Base-by-base conservation (phyloP, 2,888 invertebrate genomes). In the Polydrusus pterygomalis region DNA sequence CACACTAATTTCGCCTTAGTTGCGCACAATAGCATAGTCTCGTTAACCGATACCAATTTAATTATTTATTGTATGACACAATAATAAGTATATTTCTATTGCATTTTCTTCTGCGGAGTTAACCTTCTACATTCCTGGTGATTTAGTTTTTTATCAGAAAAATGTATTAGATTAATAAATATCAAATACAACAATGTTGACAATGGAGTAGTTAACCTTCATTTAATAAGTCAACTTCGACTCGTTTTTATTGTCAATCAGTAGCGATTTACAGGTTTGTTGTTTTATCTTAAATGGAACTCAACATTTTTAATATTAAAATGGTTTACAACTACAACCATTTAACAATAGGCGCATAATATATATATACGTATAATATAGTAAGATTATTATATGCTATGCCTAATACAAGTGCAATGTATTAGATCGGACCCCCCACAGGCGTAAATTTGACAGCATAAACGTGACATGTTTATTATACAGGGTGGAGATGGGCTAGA, bases 141-240 rank as follows among this genome's bases (percentile, higher is more conserved):
- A 69, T 70, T 56, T 45, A 49, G 20, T 75, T 70, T 67, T 63
- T 54, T 34, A 45, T 30, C 8, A 15, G 30, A 74, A 70, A 70
- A 74, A 69, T 54, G 69, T 30, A 34, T 63, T 68, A 54, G 73
- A 47, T 62, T 43, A 56, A 15, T 54, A 54, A 63, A 72, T 69
- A 17, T 49, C 11, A 13, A 58, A 56, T 56, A 60, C 43, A 45
- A 38, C 58, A 54, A 51, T 71, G 71, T 47, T 67, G 75, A 71
- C 75, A 75, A 71, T 38, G 13, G 64, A 71, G 68, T 51, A 49
- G 75, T 75, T 69, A 54, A 45, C 75, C 75, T 75, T 75, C 68
- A 45, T n/a, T 60, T 40, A n/a, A n/a, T n/a, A 25, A 67, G 49
- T 74, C 62, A 60, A 47, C 65, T 67, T 38, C 49, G 56, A 67